Conservation (phyloP, 2,113 vertebrate species). For the Pampusana beccarii region DNA sequence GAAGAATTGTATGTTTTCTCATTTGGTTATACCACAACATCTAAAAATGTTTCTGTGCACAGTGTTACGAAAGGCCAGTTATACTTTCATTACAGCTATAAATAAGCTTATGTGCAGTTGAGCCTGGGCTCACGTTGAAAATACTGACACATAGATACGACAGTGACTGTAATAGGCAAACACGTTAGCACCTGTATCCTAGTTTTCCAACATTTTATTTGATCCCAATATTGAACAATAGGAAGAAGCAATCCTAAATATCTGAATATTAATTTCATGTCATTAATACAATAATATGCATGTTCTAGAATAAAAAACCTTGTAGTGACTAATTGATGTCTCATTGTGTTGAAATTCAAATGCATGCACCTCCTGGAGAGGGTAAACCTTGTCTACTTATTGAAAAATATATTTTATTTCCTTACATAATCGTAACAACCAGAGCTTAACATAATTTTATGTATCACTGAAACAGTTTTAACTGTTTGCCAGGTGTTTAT, state of each 20-base stretch:
- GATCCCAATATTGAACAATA: background rate
- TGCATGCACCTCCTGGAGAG: rapidly evolving
- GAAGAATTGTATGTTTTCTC: conserved; percentile 39
- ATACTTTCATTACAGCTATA: background rate
- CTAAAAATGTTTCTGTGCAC: background rate
- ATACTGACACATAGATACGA: background rate
- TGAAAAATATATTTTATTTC: background rate
- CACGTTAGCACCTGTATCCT: background rate
- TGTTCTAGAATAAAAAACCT: background rate
- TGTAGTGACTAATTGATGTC: background rate
- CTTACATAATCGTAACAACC: background rate
- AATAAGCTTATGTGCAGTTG: background rate
- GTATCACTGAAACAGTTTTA: background rate
- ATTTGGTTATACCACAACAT: background rate
- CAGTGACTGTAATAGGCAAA: background rate
- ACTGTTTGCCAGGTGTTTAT: background rate
- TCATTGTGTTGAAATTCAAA: background rate
- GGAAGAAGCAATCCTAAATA: background rate
- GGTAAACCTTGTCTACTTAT: background rate
- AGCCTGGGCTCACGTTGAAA: background rate
- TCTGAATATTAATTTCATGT: background rate
- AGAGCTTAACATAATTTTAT: background rate
- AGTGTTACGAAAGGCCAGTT: background rate
- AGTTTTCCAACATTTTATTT: background rate
- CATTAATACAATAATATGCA: background rate